Conservation (phyloP, 2,888 invertebrate genomes). For the Mesorhabditis spiculigera region DNA sequence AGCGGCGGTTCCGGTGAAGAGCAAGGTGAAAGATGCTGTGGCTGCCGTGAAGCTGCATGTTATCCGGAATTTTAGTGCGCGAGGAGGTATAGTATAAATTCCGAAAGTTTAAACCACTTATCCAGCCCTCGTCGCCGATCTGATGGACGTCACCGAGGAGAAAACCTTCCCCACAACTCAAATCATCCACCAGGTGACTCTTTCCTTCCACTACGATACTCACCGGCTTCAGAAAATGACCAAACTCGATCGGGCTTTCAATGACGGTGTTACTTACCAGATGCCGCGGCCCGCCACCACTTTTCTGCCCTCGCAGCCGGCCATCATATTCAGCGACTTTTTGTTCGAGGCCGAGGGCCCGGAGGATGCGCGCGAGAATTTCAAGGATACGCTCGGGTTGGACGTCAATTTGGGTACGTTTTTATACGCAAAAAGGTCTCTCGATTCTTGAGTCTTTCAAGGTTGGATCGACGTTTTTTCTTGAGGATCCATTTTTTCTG, state of each 20-base stretch:
- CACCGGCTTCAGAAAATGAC: too few species aligned
- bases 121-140: too few species aligned
- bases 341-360: conserved; percentile 40
- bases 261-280: background rate
- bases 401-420: conserved; percentile 29
- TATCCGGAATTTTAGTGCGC: conserved; percentile 29
- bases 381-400: conserved; percentile 36
- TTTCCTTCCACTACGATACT: too few species aligned
- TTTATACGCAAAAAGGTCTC: too few species aligned
- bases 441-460: too few species aligned
- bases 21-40: conserved; percentile 33
- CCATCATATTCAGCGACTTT: conserved; percentile 37
- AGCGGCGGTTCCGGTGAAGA: conserved; percentile 36
- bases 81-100: conserved; percentile 23
- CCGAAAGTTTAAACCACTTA: too few species aligned
- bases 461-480: too few species aligned
- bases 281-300: conserved; percentile 6
- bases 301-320: conserved; percentile 18
- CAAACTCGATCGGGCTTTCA: too few species aligned
- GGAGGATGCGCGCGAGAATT: conserved; percentile 43
- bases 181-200: too few species aligned
- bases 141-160: too few species aligned
- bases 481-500: too few species aligned
- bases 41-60: conserved; percentile 37
- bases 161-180: too few species aligned